Evolutionary conservation across 2,113 vertebrate species (phyloP), one percentile per base, ranked within the genome.

Genomic region (Tupaia chinensis): DNA sequence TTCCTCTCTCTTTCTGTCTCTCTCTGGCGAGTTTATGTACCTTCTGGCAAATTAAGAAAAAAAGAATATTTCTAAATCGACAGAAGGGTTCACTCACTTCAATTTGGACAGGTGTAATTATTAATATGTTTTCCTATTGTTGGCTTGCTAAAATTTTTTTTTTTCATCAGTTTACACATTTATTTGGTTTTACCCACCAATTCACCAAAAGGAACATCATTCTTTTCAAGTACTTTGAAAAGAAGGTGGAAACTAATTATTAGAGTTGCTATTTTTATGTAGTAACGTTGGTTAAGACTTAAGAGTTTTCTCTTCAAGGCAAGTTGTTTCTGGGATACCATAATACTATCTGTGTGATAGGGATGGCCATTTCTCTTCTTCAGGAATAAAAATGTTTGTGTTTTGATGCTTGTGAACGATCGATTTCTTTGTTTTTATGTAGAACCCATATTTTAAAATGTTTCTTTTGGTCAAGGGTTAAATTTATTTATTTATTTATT

Each of bases 61-160:
- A 44, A 65, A 92, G 85, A 81, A 29, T 94, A 82, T 89, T 94
- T 88, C 83, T 97, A 68, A 91, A 76, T 13, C 22, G 27, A 86
- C 22, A 80, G 32, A 89, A 90, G 69, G 54, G 27, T 27, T 89
- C 77, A 58, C 32, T 81, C 85, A 53, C 29, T 95, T 69, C 73
- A 63, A 63, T 91, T 85, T 92, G 80, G 34, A 56, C n/a, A 82
- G 9, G 15, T 77, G n/a, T 19, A 44, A 44, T 44, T 44, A 44
- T 44, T 44, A 32, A 32, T 60, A 0, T 86, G 9, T 76, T 92
- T 88, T 76, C 68, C 58, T 91, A 7, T 88, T 87, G 69, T 73
- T 76, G 53, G n/a, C 73, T 94, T 74, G 53, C 17, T 93, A 76
- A 91, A 89, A 83, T 95, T 92, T 2, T 69, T 76, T 44, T 66